Conservation (phyloP, 1,140 invertebrate species). For the Listronotus bonariensis region DNA sequence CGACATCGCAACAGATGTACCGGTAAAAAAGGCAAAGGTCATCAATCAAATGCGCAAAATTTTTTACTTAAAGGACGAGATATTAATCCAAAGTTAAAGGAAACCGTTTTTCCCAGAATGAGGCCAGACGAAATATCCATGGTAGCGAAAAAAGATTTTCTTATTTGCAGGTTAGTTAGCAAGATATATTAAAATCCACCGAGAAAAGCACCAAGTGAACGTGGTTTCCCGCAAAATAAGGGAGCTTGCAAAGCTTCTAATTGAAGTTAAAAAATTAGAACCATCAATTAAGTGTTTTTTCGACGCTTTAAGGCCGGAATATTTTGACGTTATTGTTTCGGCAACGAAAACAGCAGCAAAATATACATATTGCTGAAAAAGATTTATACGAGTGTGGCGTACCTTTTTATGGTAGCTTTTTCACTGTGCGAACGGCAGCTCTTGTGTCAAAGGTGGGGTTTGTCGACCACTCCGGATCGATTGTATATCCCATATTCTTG, state of each 20-base stretch:
- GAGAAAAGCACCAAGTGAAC: conserved; percentile 45
- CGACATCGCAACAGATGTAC: conserved; percentile 19
- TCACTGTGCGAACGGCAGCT: too few species aligned
- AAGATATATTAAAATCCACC: conserved; percentile 48
- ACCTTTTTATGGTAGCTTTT: too few species aligned
- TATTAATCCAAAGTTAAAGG: conserved; percentile 20
- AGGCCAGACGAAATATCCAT: conserved; percentile 34
- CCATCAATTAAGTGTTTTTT: conserved; percentile 39
- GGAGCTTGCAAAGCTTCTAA: conserved; percentile 43
- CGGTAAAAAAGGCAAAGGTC: background rate
- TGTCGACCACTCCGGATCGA: too few species aligned
- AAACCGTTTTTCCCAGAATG: conserved; percentile 37
- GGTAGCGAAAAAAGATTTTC: conserved; percentile 42
- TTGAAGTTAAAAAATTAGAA: conserved; percentile 45
- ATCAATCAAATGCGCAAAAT: conserved; percentile 17
- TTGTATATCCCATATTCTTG: too few species aligned
- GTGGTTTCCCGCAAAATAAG: conserved; percentile 48
- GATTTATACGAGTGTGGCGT: conserved; percentile 21
- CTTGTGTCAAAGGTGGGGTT: too few species aligned
- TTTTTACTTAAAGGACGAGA: conserved; percentile 8
- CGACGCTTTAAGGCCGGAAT: conserved; percentile 39
- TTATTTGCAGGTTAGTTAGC: conserved; percentile 48
- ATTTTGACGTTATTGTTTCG: conserved; percentile 35
- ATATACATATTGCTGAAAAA: conserved; percentile 34
- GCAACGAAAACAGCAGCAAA: conserved; percentile 33